These are phyloP conservation scores for Mormyrus proboscirostris DNA, from an alignment of 2,797 vertebrate genomes.

Conservation along the genomic window DNA sequence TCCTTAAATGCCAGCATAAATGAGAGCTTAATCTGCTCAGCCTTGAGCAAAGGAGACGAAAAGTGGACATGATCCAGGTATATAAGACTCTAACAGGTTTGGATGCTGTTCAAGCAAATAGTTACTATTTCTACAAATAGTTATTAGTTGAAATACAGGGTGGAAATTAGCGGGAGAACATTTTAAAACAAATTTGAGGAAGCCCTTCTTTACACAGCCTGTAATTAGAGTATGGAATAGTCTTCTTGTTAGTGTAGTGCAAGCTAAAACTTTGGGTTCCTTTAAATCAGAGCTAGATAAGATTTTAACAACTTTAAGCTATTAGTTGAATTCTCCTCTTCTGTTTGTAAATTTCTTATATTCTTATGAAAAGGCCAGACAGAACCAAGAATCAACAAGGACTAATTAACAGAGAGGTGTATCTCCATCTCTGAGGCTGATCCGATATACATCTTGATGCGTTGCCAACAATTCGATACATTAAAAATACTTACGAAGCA, in stretches of 20 bases:
- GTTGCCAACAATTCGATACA: background rate
- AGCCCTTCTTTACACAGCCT: no score
- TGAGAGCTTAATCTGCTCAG: no score
- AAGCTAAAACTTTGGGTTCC: background rate
- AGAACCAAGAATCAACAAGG: background rate
- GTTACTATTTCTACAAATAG: no score
- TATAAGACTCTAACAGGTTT: no score
- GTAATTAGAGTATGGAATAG: no score
- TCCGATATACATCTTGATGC: background rate
- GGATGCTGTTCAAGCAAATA: no score
- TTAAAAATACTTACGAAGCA: background rate
- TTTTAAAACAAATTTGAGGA: no score
- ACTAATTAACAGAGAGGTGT: background rate
- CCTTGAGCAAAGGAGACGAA: no score
- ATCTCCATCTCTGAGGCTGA: background rate
- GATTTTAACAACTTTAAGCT: background rate
- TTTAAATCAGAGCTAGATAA: background rate
- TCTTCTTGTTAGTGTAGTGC: background rate
- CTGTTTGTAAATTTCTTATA: background rate
- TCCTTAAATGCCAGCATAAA: background rate
- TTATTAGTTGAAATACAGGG: no score
- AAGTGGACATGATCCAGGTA: no score
- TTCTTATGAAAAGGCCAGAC: background rate
- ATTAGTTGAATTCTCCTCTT: background rate
- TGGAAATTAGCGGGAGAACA: no score